Evolutionary conservation across 2,113 vertebrate species (phyloP).

Genomic region (Myotis brandtii): DNA sequence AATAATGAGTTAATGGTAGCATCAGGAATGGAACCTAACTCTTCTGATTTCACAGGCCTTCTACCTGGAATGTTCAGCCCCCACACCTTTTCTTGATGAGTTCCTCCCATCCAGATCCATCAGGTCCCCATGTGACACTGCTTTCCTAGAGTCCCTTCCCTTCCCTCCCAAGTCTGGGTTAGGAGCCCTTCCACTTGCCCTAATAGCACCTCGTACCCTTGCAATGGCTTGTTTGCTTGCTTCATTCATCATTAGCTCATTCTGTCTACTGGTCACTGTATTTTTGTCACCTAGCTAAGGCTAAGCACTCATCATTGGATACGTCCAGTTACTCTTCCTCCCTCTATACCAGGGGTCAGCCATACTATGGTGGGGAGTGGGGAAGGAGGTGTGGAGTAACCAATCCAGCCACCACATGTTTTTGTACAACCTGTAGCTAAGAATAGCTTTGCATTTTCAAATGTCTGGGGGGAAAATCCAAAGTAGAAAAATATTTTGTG

Average conservation of each 20-base stretch:
- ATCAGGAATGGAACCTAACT: neutral
- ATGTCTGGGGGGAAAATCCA: neutral
- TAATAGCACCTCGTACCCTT: neutral
- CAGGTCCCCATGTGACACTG: neutral
- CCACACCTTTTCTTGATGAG: neutral
- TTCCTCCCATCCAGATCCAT: neutral
- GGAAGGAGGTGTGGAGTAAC: neutral
- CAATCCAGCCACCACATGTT: neutral
- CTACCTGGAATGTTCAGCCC: neutral
- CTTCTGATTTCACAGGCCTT: neutral
- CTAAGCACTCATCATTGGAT: neutral
- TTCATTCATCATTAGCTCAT: neutral
- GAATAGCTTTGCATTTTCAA: neutral
- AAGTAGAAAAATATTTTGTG: slow-evolving; percentile 19
- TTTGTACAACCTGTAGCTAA: neutral
- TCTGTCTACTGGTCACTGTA: neutral
- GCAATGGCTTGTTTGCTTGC: neutral
- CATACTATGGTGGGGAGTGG: neutral
- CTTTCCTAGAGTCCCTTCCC: neutral
- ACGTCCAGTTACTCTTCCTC: neutral
- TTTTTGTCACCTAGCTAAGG: neutral
- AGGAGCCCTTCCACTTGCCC: neutral
- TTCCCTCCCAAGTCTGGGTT: neutral
- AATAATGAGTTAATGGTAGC: neutral
- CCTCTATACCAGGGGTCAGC: neutral